Evolutionary conservation across 2,797 vertebrate genomes (phyloP), one percentile per base, ranked within the genome.

Genomic region (Dromococcyx pavoninus): DNA sequence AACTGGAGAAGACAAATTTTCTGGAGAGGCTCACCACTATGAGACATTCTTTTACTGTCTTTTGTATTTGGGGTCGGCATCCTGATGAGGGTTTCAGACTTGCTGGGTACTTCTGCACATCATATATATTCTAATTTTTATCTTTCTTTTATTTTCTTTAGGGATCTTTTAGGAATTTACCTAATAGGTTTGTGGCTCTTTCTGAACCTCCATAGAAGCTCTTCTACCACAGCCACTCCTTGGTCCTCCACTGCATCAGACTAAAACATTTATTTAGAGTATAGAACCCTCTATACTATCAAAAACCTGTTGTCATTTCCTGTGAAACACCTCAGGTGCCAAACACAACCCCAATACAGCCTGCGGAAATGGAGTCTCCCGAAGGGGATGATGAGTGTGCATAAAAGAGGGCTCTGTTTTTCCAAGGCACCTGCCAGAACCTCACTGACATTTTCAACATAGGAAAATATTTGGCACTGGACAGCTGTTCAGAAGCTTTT

Each of bases 401-500:
- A 94, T 66, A 82, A 61, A 95, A 78, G 83, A 53, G 80, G 77
- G 39, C 70, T 88, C 87, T 96, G 88, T 96, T 91, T 94, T 82
- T 87, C 80, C 77, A 90, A 91, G 67, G 64, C 88, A 96, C 95
- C 93, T 94, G 93, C 83, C 77, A 91, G 93, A 94, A 50, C 62
- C 64, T 94, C 73, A 71, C 91, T 91, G 91, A 91, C 90, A 91
- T 87, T 95, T 96, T 95, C 86, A 79, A 74, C 74, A n/a, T 53
- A 90, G 56, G 64, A 96, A 96, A 96, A 95, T 94, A 94, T 94
- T 95, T 96, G 91, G 70, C 91, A 94, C 37, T 50, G 83, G 71
- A 93, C 86, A 93, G 56, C 62, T 91, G 74, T 57, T 91, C 90
- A 94, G 66, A 88, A 95, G 62, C 51, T 70, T 95, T 86, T 69